Evolutionary conservation across 2,113 vertebrate species (phyloP), one percentile per base, ranked within the genome.

Genomic region (Percina caprodes): DNA sequence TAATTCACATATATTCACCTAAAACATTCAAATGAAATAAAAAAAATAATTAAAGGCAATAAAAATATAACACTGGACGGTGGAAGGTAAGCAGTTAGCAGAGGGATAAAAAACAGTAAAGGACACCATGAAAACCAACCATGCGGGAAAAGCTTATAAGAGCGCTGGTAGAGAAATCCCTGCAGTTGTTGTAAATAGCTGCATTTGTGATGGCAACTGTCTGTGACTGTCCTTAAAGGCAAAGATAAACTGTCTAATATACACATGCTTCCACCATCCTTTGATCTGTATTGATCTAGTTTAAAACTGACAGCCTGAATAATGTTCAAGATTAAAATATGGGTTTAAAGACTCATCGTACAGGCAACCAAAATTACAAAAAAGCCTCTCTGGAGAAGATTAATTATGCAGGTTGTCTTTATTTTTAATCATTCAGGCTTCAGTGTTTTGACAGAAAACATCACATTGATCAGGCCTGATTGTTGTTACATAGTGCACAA

Each of bases 111-210:
- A 87, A 80, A 55, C 76, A 55, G 35, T n/a, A 62, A 89, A 67
- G 61, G 18, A 70, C 35, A 35, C 24, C 19, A 78, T 84, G 60
- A 77, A 91, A 85, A 39, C 35, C 71, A 86, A 56, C 66, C 54
- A 78, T 48, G 86, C n/a, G 11, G 49, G 56, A 80, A 80, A 84
- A 65, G 19, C 48, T 45, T 45, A 74, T 33, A 55, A 83, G 73
- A 81, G 83, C 5, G 0, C 45, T 30, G 63, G 39, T 56, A 21
- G 46, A 19, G 12, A 60, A 46, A 58, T 69, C 71, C 52, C 60
- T 59, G 14, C 63, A 45, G 61, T 52, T 11, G 56, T 77, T 56
- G 61, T 52, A 13, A 33, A 65, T n/a, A 42, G 48, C 69, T 69
- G 58, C 48, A 67, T 26, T 24, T 35, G 61, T 83, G 58, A 49